These are phyloP conservation scores for Trachops cirrhosus DNA, from an alignment of 2,797 vertebrate species.

Conservation along the genomic window DNA sequence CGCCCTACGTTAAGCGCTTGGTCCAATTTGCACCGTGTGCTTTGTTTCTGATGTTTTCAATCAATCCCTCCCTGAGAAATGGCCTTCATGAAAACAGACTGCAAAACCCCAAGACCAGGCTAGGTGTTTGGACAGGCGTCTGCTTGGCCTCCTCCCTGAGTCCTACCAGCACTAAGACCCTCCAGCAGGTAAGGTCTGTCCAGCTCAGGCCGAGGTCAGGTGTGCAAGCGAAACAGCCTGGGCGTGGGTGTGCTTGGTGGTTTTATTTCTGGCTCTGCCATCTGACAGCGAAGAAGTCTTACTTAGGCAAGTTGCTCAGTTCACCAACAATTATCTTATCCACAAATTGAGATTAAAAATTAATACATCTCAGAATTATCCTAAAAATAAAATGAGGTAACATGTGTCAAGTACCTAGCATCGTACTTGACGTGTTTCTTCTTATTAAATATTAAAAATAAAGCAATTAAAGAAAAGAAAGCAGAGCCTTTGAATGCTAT, in stretches of 20 bases:
- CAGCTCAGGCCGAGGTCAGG: background rate
- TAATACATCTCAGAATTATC: background rate
- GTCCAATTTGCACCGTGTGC: background rate
- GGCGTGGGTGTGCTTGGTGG: background rate
- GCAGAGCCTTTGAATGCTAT: background rate
- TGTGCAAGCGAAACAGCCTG: accelerated
- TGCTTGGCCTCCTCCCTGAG: background rate
- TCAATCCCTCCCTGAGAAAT: background rate
- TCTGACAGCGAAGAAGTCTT: background rate
- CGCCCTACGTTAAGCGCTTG: background rate
- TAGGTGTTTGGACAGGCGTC: background rate
- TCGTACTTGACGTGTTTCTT: background rate
- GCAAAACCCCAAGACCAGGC: background rate
- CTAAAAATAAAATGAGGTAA: background rate
- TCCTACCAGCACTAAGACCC: accelerated
- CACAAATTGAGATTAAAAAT: background rate
- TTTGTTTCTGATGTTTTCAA: background rate
- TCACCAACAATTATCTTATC: background rate
- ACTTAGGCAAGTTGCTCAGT: background rate
- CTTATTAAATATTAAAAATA: background rate
- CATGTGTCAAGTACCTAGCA: background rate
- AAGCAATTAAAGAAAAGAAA: background rate
- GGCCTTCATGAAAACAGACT: background rate
- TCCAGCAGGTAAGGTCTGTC: background rate
- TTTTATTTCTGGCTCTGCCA: background rate